These are phyloP conservation scores for Ennomos erosarius DNA, from an alignment of 2,888 invertebrate species.

Conservation along the genomic window DNA sequence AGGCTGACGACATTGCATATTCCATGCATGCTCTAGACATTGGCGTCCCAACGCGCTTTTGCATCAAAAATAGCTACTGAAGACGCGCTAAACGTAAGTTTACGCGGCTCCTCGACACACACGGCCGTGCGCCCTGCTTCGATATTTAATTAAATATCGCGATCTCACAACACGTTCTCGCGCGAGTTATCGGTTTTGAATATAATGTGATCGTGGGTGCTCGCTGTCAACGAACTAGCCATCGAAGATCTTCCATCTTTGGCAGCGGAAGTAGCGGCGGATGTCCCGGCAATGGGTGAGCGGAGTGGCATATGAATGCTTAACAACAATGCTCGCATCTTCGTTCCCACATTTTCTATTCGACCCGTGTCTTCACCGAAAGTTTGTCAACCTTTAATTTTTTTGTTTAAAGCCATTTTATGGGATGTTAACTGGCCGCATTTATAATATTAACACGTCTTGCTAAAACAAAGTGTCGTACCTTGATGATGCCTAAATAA, in stretches of 20 bases:
- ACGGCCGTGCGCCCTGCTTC: constrained; percentile 62
- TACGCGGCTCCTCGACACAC: constrained; percentile 72
- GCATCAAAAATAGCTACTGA: constrained; percentile 84
- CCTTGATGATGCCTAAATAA: constrained; percentile 34
- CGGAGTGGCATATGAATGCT: constrained; percentile 78
- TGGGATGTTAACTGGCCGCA: constrained; percentile 37
- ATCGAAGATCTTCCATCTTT: constrained; percentile 81
- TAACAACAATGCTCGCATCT: constrained; percentile 75
- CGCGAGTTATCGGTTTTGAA: constrained; percentile 48
- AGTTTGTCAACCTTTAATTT: constrained; percentile 83
- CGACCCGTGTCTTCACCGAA: constrained; percentile 77
- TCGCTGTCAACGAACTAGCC: constrained; percentile 79
- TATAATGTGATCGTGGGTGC: constrained; percentile 55
- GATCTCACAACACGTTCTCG: constrained; percentile 34
- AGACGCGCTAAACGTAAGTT: constrained; percentile 80
- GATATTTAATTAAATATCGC: constrained; percentile 41
- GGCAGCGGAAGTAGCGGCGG: constrained; percentile 83
- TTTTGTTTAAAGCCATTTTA: constrained; percentile 69
- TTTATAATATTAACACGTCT: constrained; percentile 47
- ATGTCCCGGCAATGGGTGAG: constrained; percentile 84
- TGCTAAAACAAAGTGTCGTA: constrained; percentile 31
- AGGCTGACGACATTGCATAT: constrained; percentile 84
- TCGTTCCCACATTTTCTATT: constrained; percentile 81
- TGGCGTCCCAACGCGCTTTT: constrained; percentile 82
- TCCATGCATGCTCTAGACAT: constrained; percentile 85